phyloP scores from a whole-genome alignment of 2,888 invertebrate species.

The Polydrusus pterygomalis region DNA sequence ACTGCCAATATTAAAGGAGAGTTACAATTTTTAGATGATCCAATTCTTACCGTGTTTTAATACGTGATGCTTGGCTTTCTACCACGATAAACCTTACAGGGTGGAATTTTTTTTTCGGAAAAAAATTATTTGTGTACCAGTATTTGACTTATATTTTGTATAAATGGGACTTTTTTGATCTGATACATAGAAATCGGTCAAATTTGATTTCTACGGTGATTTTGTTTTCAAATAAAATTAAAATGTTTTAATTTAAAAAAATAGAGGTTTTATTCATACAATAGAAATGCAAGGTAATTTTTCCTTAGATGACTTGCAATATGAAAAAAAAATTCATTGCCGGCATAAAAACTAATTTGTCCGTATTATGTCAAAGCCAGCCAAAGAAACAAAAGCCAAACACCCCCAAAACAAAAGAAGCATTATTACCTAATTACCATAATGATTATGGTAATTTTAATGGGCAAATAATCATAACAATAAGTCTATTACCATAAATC shows the following conservation, averaged over 20 bases:
- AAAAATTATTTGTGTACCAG: constrained; percentile 12
- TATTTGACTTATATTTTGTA: constrained; percentile 26
- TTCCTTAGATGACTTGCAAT: constrained; percentile 6
- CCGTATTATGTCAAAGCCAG: constrained; percentile 44
- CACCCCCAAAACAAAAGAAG: constrained; percentile 55
- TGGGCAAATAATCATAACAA: constrained; percentile 55
- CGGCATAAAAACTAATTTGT: constrained; percentile 37
- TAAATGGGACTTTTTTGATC: constrained; percentile 1
- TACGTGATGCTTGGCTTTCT: not conserved
- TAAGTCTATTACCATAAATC: constrained; percentile 52
- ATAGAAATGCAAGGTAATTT: not conserved
- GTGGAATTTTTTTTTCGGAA: constrained; percentile 1
- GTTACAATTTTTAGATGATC: no score
- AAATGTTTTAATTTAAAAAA: constrained; percentile 33
- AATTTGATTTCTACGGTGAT: not conserved
- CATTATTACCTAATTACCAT: constrained; percentile 55
- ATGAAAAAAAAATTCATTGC: not conserved
- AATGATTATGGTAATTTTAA: constrained; percentile 56
- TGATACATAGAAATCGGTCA: not conserved
- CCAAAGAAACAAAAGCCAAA: constrained; percentile 48
- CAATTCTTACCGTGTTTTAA: not conserved
- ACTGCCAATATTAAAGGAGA: no score
- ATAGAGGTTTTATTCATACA: constrained; percentile 17
- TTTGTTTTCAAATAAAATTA: constrained; percentile 37
- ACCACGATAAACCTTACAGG: not conserved